phyloP scores from a whole-genome alignment of 1,140 invertebrate genomes.

The Diorhabda sublineata region DNA sequence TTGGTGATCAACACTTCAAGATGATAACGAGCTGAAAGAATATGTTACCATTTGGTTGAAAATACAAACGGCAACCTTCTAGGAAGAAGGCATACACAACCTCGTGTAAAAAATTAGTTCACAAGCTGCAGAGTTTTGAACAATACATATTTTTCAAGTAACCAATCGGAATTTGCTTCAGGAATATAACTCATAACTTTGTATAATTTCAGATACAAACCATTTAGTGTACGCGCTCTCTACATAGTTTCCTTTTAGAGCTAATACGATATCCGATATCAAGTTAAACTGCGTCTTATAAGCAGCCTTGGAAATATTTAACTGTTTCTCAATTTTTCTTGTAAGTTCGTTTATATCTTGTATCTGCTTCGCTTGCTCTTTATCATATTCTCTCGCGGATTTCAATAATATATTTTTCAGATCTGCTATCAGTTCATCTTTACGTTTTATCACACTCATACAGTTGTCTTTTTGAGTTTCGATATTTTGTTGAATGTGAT shows the following conservation, averaged over 20 bases:
- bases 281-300: slow-evolving; percentile 67
- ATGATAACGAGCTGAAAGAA: no score
- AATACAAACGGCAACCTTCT: no score
- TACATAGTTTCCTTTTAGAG: slow-evolving; percentile 55
- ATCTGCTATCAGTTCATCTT: slow-evolving; percentile 71
- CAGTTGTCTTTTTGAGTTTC: slow-evolving; percentile 69
- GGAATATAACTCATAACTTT: no score
- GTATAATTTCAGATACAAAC: no score
- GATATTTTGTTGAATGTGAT: slow-evolving; percentile 70
- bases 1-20: no score
- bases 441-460: slow-evolving; percentile 67
- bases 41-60: no score
- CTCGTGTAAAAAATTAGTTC: no score
- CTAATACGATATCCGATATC: slow-evolving; percentile 64
- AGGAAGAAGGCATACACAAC: no score
- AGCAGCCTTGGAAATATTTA: slow-evolving; percentile 64
- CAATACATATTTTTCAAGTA: no score
- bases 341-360: slow-evolving; percentile 72
- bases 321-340: slow-evolving; percentile 79
- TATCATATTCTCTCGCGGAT: slow-evolving; percentile 54
- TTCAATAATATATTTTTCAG: slow-evolving; percentile 68
- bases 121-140: no score
- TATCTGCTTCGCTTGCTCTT: slow-evolving; percentile 61
- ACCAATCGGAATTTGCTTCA: no score
- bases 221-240: slow-evolving; percentile 60